Evolutionary conservation across 2,888 invertebrate genomes (phyloP).

Genomic region (Polyommatus iphigenia): DNA sequence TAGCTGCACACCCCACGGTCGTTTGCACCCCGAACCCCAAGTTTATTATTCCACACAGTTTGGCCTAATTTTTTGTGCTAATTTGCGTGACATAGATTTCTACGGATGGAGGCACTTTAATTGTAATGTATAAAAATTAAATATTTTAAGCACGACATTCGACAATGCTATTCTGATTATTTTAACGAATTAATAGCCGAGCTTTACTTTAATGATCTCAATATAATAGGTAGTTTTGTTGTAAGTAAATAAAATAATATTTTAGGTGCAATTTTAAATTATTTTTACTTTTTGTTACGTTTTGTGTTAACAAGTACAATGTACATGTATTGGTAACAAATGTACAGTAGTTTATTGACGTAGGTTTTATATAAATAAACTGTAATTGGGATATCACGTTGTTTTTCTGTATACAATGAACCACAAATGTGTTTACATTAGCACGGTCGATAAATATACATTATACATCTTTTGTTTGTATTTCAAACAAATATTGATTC

Average conservation of each 20-base stretch:
- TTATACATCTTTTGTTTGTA: background rate
- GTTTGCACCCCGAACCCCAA: background rate
- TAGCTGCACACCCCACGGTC: background rate
- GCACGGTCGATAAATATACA: conserved; percentile 7
- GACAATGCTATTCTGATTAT: background rate
- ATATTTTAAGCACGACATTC: conserved; percentile 3
- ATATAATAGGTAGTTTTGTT: background rate
- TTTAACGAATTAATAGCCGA: background rate
- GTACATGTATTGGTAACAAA: background rate
- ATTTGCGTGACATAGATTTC: conserved; percentile 42
- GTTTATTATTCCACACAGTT: conserved; percentile 37
- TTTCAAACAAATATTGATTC: background rate
- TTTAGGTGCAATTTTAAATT: background rate
- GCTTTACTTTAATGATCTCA: conserved; percentile 7
- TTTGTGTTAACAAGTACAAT: background rate
- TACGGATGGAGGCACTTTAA: conserved; percentile 33
- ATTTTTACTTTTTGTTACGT: background rate
- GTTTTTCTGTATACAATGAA: conserved; percentile 8
- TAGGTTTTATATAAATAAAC: conserved; percentile 18
- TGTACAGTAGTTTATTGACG: conserved; percentile 6
- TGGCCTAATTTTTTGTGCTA: conserved; percentile 43
- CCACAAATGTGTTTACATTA: conserved; percentile 23
- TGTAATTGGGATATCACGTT: conserved; percentile 17
- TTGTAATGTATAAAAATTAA: conserved; percentile 28
- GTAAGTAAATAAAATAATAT: background rate